Conservation (phyloP, 2,113 vertebrate genomes). For the Nipponia nippon region DNA sequence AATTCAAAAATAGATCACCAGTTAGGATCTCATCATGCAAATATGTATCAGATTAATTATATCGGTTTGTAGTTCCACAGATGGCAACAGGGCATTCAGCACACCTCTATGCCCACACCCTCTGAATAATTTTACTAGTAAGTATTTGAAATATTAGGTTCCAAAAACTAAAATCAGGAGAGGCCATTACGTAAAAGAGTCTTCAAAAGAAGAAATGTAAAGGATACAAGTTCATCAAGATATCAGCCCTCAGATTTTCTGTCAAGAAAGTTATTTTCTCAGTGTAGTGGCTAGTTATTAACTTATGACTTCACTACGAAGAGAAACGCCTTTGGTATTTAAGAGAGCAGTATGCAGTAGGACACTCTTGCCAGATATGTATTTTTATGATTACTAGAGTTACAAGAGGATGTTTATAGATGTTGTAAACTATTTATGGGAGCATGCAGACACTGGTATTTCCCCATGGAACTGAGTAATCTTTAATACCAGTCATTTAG, state of each 20-base stretch:
- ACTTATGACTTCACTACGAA: not conserved
- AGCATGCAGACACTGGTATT: not conserved
- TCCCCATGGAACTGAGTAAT: not conserved
- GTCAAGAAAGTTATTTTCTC: not conserved
- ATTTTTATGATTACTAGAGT: not conserved
- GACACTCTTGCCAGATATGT: rapidly evolving
- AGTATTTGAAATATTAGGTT: not conserved
- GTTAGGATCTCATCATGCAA: not conserved
- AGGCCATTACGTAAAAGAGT: not conserved
- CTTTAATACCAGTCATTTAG: not conserved
- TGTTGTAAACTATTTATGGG: not conserved
- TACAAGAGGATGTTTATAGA: conserved; percentile 35
- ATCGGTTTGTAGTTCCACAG: not conserved
- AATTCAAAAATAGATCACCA: not conserved
- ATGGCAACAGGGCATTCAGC: not conserved
- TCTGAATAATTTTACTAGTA: not conserved
- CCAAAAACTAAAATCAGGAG: not conserved
- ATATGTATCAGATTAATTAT: not conserved
- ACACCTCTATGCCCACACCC: not conserved
- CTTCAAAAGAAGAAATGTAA: not conserved
- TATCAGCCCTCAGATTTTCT: not conserved
- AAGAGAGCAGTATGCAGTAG: not conserved
- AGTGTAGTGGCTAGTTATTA: not conserved
- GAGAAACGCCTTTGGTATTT: not conserved
- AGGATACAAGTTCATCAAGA: not conserved